A percentile compares a stretch with the other conserved stretches of the same genome.
Evolutionary conservation across 2,797 vertebrate species (phyloP).

Genomic region (Urophycis tenuis): DNA sequence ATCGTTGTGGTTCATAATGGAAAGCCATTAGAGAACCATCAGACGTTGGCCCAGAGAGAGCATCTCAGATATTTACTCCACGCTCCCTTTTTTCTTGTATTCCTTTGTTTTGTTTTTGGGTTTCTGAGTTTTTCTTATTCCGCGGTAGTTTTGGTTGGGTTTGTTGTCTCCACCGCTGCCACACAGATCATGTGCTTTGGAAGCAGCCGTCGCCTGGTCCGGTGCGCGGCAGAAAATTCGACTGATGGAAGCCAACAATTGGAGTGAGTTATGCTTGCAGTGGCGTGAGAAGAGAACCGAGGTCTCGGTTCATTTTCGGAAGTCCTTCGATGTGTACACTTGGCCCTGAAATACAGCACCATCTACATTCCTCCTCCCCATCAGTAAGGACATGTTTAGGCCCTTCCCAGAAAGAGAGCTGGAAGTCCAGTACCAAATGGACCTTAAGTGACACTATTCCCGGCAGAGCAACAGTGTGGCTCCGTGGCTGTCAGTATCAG

Average conservation of each 20-base stretch:
- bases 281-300: not conserved
- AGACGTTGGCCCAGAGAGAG: conserved; percentile 8
- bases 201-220: not conserved
- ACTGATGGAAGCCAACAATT: too few species aligned
- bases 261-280: too few species aligned
- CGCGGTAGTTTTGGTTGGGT: not conserved
- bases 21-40: conserved; percentile 8
- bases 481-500: not conserved
- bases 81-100: not conserved
- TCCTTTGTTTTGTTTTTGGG: not conserved
- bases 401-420: not conserved
- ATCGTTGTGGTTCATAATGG: conserved; percentile 8
- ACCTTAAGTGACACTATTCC: not conserved
- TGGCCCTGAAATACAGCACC: not conserved
- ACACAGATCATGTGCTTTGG: not conserved
- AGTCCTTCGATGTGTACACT: not conserved
- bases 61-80: conserved; percentile 16
- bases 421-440: not conserved
- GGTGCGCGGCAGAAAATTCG: too few species aligned
- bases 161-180: not conserved
- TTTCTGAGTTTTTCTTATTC: not conserved
- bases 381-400: not conserved
- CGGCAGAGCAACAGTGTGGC: too few species aligned
- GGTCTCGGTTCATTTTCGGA: not conserved
- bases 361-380: not conserved